Evolutionary conservation across 2,113 vertebrate genomes (phyloP), one percentile per base, ranked within the genome.

Genomic region (Corythoichthys intestinalis): DNA sequence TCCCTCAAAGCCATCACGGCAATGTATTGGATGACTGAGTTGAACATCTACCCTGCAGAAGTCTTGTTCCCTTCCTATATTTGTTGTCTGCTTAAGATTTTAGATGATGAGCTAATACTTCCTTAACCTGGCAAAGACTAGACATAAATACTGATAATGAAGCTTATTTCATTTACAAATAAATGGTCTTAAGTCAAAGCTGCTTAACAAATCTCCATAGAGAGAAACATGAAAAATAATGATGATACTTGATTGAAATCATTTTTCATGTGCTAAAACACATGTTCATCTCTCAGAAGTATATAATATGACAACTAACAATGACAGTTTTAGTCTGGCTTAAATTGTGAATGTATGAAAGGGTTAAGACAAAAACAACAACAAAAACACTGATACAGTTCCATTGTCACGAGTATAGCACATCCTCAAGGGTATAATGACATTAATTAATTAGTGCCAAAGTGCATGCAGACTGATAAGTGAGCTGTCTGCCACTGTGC

Each of bases 361-460:
- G 28, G 4, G 9, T n/a, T 56, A 4, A 3, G 6, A 0, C 48
- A 17, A 14, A 47, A 50, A 20, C 20, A 28, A 28, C 20, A 28
- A 53, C n/a, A 20, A 2, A 9, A 37, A 38, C 59, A 38, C 41
- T 73, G 37, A 74, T 76, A 71, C 14, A 15, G 39, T 61, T 41
- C 17, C 59, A 28, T 56, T 34, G 75, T 70, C 69, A 75, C 3
- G 54, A 71, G 66, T 34, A 71, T 71, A 80, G 62, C 59, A 69
- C 41, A 76, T 72, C 68, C 70, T 69, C 64, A 71, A 71, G 74
- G 64, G 53, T 69, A 66, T 66, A 60, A 65, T 61, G 53, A 58
- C 15, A 49, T 50, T 71, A 47, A 6, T 59, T 60, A 78, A 74
- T 60, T 17, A n/a, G 48, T 68, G 15, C 4, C 10, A 2, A 53